A percentile compares a stretch with the other conserved stretches of the same genome.
Evolutionary conservation across 2,888 invertebrate species (phyloP).

Genomic region (Megalurothrips usitatus): DNA sequence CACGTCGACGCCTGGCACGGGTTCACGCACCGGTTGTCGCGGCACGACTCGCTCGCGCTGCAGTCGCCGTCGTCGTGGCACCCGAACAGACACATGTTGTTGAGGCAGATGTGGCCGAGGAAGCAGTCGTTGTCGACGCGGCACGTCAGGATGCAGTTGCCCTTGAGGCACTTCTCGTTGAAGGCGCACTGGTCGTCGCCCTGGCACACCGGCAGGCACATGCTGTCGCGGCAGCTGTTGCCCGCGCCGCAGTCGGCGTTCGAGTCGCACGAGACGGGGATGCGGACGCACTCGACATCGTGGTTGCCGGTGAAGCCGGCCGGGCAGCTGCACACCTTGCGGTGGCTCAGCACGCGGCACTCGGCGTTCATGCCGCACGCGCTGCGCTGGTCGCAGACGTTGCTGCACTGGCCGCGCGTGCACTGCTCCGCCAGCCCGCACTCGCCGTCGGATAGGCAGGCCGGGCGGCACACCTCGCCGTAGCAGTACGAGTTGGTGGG

Average conservation of each 20-base stretch:
- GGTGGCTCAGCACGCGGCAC: slow-evolving; percentile 66
- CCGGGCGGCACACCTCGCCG: slow-evolving; percentile 71
- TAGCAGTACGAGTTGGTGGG: slow-evolving; percentile 75
- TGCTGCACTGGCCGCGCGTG: slow-evolving; percentile 72
- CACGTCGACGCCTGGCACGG: slow-evolving; percentile 74
- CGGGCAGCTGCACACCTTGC: slow-evolving; percentile 77
- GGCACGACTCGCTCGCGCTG: slow-evolving; percentile 75
- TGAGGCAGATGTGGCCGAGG: slow-evolving; percentile 82
- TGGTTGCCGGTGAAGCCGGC: slow-evolving; percentile 80
- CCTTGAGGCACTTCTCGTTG: slow-evolving; percentile 81
- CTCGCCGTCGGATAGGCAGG: slow-evolving; percentile 73
- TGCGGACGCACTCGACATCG: slow-evolving; percentile 76
- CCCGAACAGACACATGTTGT: slow-evolving; percentile 79
- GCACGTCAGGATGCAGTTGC: slow-evolving; percentile 81
- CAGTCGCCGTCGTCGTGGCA: slow-evolving; percentile 85
- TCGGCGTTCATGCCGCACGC: slow-evolving; percentile 81
- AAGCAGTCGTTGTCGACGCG: slow-evolving; percentile 89
- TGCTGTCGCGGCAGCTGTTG: slow-evolving; percentile 71
- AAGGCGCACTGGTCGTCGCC: slow-evolving; percentile 78
- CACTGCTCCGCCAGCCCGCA: slow-evolving; percentile 76
- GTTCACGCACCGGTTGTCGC: slow-evolving; percentile 72
- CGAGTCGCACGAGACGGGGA: slow-evolving; percentile 69
- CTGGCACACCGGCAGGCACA: slow-evolving; percentile 73
- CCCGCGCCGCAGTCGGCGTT: slow-evolving; percentile 67
- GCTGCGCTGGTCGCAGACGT: slow-evolving; percentile 70